A percentile compares a stretch with the other conserved stretches of the same genome.
phyloP scores from a whole-genome alignment of 2,797 vertebrate genomes.

The Gymnopithys bicolor region DNA sequence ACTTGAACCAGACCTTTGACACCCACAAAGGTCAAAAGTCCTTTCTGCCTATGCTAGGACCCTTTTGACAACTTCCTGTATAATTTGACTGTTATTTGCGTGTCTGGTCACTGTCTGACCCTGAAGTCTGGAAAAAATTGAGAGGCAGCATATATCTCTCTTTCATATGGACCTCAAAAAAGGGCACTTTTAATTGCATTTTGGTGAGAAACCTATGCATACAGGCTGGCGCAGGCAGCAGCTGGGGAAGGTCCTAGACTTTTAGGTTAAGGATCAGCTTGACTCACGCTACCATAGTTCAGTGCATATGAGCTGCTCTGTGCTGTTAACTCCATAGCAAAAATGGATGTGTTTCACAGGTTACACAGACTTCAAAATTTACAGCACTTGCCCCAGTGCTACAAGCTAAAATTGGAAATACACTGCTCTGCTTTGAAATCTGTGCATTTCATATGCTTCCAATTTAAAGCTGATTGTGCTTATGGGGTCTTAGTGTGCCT shows the following conservation, averaged over 20 bases:
- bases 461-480: background rate
- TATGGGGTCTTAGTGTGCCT: background rate
- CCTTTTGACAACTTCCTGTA: constrained; percentile 87
- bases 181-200: constrained; percentile 66
- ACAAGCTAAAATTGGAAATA: constrained; percentile 47
- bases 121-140: constrained; percentile 80
- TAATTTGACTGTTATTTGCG: constrained; percentile 84
- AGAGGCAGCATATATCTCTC: constrained; percentile 58
- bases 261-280: constrained; percentile 21
- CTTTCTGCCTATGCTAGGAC: constrained; percentile 76
- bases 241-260: background rate
- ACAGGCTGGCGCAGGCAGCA: constrained; percentile 6
- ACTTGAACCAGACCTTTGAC: constrained; percentile 87
- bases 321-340: background rate
- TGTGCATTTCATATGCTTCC: background rate
- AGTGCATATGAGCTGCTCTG: background rate
- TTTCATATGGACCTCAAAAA: constrained; percentile 62
- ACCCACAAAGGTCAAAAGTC: constrained; percentile 81
- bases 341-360: constrained; percentile 49
- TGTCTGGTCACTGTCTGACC: constrained; percentile 84
- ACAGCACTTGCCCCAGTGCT: constrained; percentile 24
- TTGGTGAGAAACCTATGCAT: constrained; percentile 51
- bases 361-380: constrained; percentile 45
- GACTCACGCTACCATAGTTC: background rate
- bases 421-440: constrained; percentile 29